Percentiles rank a stretch among this genome's conserved stretches.
Conservation (phyloP, 2,113 vertebrate genomes). For the Tonatia bakeri region DNA sequence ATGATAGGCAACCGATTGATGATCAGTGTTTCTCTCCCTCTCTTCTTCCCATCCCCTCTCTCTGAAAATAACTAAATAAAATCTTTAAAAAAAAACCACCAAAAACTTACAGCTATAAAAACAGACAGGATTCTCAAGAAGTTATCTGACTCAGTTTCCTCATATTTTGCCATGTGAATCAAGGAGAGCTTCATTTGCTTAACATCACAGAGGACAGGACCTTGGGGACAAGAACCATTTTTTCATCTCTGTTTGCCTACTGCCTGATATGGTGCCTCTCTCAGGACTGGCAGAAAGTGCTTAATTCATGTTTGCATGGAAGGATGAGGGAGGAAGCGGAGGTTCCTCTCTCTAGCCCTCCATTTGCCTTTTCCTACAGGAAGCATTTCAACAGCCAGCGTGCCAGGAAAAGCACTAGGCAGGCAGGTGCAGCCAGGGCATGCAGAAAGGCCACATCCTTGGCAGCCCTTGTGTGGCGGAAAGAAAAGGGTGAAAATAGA, state of each 20-base stretch:
- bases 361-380: neutral
- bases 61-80: neutral
- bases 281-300: neutral
- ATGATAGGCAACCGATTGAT: neutral
- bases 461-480: neutral
- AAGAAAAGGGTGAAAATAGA: constrained; percentile 45
- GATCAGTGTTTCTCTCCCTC: neutral
- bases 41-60: neutral
- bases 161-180: neutral
- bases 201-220: neutral
- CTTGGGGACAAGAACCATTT: neutral
- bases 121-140: constrained; percentile 6
- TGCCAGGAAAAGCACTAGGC: constrained; percentile 1
- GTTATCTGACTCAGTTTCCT: neutral
- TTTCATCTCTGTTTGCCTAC: neutral
- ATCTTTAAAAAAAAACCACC: too few relatives aligned
- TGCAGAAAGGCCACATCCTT: constrained; percentile 43
- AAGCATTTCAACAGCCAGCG: neutral
- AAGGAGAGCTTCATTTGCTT: neutral
- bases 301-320: neutral
- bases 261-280: neutral
- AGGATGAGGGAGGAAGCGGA: neutral
- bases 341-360: neutral
- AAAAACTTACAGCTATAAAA: neutral
- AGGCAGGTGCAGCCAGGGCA: neutral